phyloP scores from a whole-genome alignment of 92 coral and sea anemone genomes.

The Epizoanthus stellaris region DNA sequence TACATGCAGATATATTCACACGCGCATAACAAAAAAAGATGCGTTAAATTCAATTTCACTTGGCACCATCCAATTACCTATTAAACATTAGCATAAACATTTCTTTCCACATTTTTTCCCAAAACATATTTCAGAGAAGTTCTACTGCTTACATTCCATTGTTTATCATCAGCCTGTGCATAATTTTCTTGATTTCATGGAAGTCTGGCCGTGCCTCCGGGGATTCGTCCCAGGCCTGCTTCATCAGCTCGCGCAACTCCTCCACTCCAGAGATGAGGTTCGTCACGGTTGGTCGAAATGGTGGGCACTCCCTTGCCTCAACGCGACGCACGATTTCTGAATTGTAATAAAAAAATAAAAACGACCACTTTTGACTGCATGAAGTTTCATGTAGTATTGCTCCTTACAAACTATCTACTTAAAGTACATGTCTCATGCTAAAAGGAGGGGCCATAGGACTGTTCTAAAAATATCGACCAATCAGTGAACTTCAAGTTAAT shows the following conservation, averaged over 20 bases:
- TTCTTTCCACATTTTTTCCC: no score
- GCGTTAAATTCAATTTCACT: no score
- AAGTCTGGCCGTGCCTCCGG: constrained; percentile 92
- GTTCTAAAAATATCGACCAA: no score
- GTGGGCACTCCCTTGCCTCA: constrained; percentile 87
- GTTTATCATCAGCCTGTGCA: constrained; percentile 86
- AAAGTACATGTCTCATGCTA: background rate
- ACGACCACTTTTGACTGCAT: background rate
- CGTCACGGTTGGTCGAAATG: constrained; percentile 93
- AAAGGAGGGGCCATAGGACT: no score
- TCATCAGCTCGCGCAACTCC: constrained; percentile 93
- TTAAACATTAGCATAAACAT: no score
- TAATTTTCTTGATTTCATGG: constrained; percentile 87
- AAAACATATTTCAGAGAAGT: no score
- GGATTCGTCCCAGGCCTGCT: constrained; percentile 92
- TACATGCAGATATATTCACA: no score
- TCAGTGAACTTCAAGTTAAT: no score
- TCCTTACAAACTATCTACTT: background rate
- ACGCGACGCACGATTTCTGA: constrained; percentile 88
- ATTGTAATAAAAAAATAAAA: background rate
- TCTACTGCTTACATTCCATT: constrained; percentile 80
- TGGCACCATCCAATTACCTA: no score
- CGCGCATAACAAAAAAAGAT: no score
- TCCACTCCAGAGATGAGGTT: constrained; percentile 89
- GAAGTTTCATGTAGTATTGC: background rate